Evolutionary conservation across 2,113 vertebrate genomes (phyloP).

Genomic region (Cyanoliseus patagonus): DNA sequence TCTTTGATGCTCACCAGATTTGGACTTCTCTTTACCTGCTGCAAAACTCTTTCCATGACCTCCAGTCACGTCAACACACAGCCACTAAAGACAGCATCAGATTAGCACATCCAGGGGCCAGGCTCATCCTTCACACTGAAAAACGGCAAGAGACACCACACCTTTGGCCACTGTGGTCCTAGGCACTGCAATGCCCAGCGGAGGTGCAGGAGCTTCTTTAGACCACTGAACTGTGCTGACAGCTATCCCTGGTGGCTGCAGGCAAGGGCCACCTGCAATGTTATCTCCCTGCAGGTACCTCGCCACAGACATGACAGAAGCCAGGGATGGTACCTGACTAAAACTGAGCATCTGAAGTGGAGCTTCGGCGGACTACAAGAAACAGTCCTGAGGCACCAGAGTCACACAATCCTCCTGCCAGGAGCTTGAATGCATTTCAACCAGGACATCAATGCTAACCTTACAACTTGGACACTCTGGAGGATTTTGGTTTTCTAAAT

Average conservation of each 20-base stretch:
- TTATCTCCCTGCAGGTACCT: not conserved
- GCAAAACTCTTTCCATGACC: not conserved
- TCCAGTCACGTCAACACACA: not conserved
- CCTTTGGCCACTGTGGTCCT: not conserved
- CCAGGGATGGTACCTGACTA: not conserved
- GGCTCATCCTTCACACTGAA: fast-evolving
- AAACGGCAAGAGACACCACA: no score
- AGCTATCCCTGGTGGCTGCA: fast-evolving
- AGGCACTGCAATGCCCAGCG: not conserved
- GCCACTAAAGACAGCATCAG: not conserved
- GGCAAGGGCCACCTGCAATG: not conserved
- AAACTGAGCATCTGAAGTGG: not conserved
- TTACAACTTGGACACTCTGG: not conserved
- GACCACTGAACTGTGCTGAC: fast-evolving
- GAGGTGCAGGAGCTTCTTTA: not conserved
- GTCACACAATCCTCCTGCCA: not conserved
- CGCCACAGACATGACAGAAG: fast-evolving
- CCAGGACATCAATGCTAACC: not conserved
- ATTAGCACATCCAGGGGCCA: fast-evolving
- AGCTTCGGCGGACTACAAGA: not conserved
- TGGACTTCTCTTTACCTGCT: not conserved
- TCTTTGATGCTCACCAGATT: not conserved
- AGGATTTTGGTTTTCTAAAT: not conserved
- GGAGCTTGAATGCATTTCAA: not conserved
- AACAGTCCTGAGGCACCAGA: fast-evolving